Evolutionary conservation across 1,140 invertebrate species (phyloP), one percentile per base, ranked within the genome.

Genomic region (Caenorhabditis briggsae): DNA sequence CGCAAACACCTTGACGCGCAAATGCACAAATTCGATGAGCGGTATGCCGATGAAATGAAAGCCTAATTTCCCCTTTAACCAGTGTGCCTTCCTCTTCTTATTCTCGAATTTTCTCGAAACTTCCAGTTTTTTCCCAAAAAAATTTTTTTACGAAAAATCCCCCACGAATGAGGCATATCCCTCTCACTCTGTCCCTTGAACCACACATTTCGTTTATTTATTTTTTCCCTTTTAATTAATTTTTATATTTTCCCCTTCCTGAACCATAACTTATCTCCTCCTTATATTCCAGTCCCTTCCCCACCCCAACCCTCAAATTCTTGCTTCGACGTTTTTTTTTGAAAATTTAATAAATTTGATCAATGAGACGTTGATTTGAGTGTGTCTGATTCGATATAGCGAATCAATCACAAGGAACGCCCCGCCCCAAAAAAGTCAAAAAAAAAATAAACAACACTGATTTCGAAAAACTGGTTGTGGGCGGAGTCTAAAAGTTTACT

Each of bases 321-420:
- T 78, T 78, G 70, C 70, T 78, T 78, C 53, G 70, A 78, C 23
- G 43, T 70, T 41, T 16, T 46, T 16, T 70, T 46, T 46, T 33
- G 33, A 33, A 33, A 16, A 70, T 70, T 78, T 78, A 78, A 78
- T 78, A 78, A 78, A 78, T 78, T 78, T 78, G 70, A 78, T 50
- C 70, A 78, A 50, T 50, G 46, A 78, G n/a, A 78, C 20, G 14
- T 46, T 25, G 11, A n/a, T 43, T 46, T 23, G 8, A n/a, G 14
- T 58, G 9, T 23, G 59, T 20, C 41, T 46, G n/a, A n/a, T 5
- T 70, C 11, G n/a, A 43, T 18, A 43, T 11, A 46, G n/a, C 70
- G 65, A 74, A 74, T 65, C 25, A 25, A 65, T 46, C 41, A 74
- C 65, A 43, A 2, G 65, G 65, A 74, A 74, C 65, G 65, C 65